phyloP scores from a whole-genome alignment of 2,113 vertebrate genomes.

The Nothocercus nigrocapillus region DNA sequence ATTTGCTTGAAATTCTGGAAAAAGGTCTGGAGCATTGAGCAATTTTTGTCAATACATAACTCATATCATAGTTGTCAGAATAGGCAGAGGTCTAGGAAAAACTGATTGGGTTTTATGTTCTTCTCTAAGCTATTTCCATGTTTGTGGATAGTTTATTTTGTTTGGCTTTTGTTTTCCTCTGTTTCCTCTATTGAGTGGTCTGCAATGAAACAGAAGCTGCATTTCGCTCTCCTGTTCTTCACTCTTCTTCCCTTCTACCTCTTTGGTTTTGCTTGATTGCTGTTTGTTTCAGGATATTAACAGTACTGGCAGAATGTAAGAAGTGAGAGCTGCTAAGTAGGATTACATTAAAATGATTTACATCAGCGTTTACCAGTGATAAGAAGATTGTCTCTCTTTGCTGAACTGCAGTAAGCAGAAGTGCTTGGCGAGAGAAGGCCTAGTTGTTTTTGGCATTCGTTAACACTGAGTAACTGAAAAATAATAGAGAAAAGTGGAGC shows the following conservation, averaged over 20 bases:
- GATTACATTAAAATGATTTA: constrained; percentile 38
- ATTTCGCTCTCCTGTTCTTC: not conserved
- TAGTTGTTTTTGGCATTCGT: not conserved
- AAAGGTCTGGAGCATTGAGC: not conserved
- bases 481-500: not conserved
- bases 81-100: not conserved
- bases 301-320: not conserved
- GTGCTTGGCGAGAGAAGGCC: not conserved
- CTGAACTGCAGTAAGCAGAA: not conserved
- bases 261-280: not conserved
- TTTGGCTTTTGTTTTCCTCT: not conserved
- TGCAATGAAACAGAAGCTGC: not conserved
- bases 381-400: constrained; percentile 27
- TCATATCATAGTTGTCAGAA: not conserved
- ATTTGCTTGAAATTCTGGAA: not conserved
- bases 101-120: not conserved
- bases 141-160: not conserved
- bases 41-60: not conserved
- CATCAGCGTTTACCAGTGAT: not conserved
- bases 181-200: not conserved
- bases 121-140: not conserved
- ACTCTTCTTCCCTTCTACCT: not conserved
- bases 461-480: not conserved
- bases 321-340: not conserved
- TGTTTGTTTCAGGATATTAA: not conserved